Evolutionary conservation across 1,140 invertebrate genomes (phyloP), one percentile per base, ranked within the genome.

Genomic region (Drosophila sp.): DNA sequence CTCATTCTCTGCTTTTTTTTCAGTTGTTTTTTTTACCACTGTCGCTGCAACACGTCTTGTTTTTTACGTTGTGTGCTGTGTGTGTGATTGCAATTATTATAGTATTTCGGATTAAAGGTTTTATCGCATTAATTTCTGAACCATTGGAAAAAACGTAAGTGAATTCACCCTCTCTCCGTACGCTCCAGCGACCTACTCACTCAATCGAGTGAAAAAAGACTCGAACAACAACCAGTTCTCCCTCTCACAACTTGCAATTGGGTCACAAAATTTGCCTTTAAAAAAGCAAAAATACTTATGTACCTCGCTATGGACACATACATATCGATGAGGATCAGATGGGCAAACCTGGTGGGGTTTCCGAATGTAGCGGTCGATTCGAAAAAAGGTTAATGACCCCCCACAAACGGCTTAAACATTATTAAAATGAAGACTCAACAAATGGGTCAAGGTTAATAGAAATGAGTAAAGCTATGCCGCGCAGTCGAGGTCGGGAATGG

Each of bases 41-140:
- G 77, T 1, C 40, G 35, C 77, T 80, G 73, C 80, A 84, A 80
- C 81, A 69, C 86, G 86, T 72, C 27, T 79, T 78, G 67, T 75
- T 83, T 50, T 47, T 66, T 40, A 55, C 60, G 65, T 44, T 68
- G 55, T 63, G 38, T 70, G 35, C 17, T 66, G 50, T 64, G 35
- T 38, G 10, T 38, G 35, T 38, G 35, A 38, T 11, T 81, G 38
- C 58, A 67, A 68, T 77, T 73, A 50, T 29, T 41, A 35, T 50
- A 67, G 50, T 38, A 66, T 66, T 80, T 47, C 11, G 33, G 60
- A 73, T 85, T 61, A 65, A 66, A 64, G 57, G 35, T 38, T 65
- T 47, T 56, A 38, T 11, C 40, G 40, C n/a, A 29, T 38, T 11
- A 50, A 25, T 10, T 72, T 47, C 25, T 6, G 5, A 58, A 25